phyloP scores from a whole-genome alignment of 2,888 invertebrate genomes.

The Calliopum simillimum region DNA sequence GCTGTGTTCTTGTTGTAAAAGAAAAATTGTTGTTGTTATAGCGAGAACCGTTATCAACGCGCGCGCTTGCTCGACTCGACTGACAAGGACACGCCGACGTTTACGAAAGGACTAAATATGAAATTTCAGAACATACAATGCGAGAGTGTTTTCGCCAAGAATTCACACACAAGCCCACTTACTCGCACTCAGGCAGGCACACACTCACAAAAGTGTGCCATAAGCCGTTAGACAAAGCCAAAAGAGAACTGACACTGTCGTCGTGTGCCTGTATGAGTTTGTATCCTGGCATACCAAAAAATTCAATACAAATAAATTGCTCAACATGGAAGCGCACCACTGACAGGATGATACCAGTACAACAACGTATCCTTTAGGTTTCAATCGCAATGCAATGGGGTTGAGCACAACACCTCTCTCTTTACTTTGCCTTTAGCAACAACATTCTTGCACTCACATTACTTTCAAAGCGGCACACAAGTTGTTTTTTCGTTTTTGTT shows the following conservation, averaged over 20 bases:
- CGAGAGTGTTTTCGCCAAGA: constrained; percentile 43
- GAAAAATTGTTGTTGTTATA: neutral
- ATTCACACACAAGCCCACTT: constrained; percentile 42
- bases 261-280: constrained; percentile 6
- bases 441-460: constrained; percentile 7
- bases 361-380: constrained; percentile 12
- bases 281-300: constrained; percentile 24
- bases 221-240: constrained; percentile 26
- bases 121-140: constrained; percentile 47
- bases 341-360: constrained; percentile 37
- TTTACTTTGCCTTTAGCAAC: neutral
- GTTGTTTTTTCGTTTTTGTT: neutral
- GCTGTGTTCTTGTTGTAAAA: neutral
- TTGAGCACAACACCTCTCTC: no score
- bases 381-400: no score
- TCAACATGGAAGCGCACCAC: constrained; percentile 27
- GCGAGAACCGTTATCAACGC: neutral
- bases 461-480: neutral
- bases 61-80: constrained; percentile 19
- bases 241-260: constrained; percentile 23
- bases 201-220: neutral
- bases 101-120: constrained; percentile 62
- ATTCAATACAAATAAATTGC: constrained; percentile 33
- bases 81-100: constrained; percentile 60
- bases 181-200: constrained; percentile 14